phyloP scores from a whole-genome alignment of 2,888 invertebrate genomes.

The Cremastobaeus sp. region DNA sequence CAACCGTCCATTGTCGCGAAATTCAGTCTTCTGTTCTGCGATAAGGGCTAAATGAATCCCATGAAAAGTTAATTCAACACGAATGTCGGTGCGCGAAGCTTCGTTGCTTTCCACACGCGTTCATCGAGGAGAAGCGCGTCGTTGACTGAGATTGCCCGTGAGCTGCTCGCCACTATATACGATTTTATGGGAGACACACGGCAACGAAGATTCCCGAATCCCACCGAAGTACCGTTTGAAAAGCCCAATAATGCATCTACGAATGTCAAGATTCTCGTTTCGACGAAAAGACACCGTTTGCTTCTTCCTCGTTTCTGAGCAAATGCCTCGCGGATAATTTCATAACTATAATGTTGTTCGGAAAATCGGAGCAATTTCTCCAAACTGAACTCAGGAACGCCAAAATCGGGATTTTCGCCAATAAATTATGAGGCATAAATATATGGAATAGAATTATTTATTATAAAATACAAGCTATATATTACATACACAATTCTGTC shows the following conservation, averaged over 20 bases:
- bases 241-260: slow-evolving; percentile 57
- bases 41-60: slow-evolving; percentile 23
- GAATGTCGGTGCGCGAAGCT: not conserved
- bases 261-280: slow-evolving; percentile 2
- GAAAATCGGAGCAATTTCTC: no score
- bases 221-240: slow-evolving; percentile 69
- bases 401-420: not conserved
- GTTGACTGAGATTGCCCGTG: slow-evolving; percentile 31
- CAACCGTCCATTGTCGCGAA: slow-evolving; percentile 14
- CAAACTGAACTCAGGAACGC: no score
- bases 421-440: not conserved
- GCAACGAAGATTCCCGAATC: slow-evolving; percentile 69
- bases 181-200: slow-evolving; percentile 38
- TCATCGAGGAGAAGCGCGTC: slow-evolving; percentile 34
- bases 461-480: slow-evolving; percentile 41
- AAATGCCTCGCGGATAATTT: no score
- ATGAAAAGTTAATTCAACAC: slow-evolving; percentile 21
- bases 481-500: slow-evolving; percentile 30
- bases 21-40: not conserved
- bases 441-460: slow-evolving; percentile 32
- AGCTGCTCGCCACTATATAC: slow-evolving; percentile 37
- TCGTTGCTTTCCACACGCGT: slow-evolving; percentile 8
- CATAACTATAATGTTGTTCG: no score
- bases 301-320: not conserved
- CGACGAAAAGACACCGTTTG: not conserved